These are phyloP conservation scores for Plodia interpunctella DNA, from an alignment of 1,140 invertebrate species.

Conservation along the genomic window DNA sequence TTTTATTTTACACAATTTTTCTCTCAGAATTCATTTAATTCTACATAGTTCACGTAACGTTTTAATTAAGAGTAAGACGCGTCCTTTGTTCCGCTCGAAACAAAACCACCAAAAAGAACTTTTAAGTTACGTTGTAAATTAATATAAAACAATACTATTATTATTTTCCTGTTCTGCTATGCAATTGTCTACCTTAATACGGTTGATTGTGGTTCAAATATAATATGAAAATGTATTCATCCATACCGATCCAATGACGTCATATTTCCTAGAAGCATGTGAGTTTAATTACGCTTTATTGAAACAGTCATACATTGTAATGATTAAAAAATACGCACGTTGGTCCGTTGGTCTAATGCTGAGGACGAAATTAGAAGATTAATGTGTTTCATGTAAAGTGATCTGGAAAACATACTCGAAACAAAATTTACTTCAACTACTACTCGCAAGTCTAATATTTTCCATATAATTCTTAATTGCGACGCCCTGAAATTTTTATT, in stretches of 20 bases:
- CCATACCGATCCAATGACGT: background rate
- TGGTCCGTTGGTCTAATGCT: background rate
- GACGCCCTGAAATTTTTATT: no score
- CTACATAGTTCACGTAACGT: background rate
- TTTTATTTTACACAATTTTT: no score
- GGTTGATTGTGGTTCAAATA: background rate
- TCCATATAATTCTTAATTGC: no score
- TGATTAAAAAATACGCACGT: background rate
- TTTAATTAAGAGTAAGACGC: background rate
- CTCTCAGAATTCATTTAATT: background rate
- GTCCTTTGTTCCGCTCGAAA: background rate
- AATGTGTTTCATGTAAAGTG: no score
- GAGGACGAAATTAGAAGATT: no score
- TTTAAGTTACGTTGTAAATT: constrained; percentile 2
- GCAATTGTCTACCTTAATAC: background rate
- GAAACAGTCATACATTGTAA: constrained; percentile 1
- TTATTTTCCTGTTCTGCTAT: background rate
- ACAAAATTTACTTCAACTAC: no score
- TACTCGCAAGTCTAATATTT: no score
- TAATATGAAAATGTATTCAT: background rate
- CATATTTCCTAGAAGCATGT: background rate
- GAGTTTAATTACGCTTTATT: constrained; percentile 4
- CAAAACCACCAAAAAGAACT: background rate
- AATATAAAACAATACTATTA: constrained; percentile 7
- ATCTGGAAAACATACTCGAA: no score